Evolutionary conservation across 2,113 vertebrate genomes (phyloP), one percentile per base, ranked within the genome.

Genomic region (Leptosomus discolor): DNA sequence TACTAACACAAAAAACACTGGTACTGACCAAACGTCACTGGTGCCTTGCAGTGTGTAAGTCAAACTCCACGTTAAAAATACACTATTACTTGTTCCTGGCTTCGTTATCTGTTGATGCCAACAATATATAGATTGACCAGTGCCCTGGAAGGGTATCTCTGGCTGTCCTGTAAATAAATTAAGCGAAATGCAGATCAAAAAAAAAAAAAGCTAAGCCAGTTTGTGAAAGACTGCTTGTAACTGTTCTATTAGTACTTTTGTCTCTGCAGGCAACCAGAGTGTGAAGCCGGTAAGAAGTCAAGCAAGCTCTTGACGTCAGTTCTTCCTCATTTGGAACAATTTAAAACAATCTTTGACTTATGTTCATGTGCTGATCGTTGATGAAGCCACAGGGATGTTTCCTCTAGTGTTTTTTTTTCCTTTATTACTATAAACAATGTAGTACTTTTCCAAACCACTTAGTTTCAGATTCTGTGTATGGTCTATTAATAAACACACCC

Each of bases 381-480:
- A 98, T 98, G 98, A 97, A 98, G 88, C 97, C 84, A 95, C 96
- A 97, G 98, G 97, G 94, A 88, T 97, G 82, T 98, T 98, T 98
- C 98, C 97, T 97, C 75, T 64, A 32, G 46, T 86, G 92, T 84
- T 97, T 82, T 84, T n/a, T 97, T 94, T 96, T 81, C 75, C 86
- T 96, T 97, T 96, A 96, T 98, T 97, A 85, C 94, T 97, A 97
- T 94, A 96, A 98, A 97, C 90, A 97, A 78, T 70, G 71, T 92
- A 97, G 90, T 68, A 87, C 93, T 96, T 96, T 97, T 96, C 94
- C 77, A 96, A 79, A 94, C 88, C 54, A 77, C 34, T 56, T 37
- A 56, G 61, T 89, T 92, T 95, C 94, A 97, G 94, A 84, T 48
- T 57, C 70, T 61, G 19, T 70, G 77, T 45, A 80, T 57, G n/a